Conservation (phyloP, 2,113 vertebrate species). For the Bos indicus region DNA sequence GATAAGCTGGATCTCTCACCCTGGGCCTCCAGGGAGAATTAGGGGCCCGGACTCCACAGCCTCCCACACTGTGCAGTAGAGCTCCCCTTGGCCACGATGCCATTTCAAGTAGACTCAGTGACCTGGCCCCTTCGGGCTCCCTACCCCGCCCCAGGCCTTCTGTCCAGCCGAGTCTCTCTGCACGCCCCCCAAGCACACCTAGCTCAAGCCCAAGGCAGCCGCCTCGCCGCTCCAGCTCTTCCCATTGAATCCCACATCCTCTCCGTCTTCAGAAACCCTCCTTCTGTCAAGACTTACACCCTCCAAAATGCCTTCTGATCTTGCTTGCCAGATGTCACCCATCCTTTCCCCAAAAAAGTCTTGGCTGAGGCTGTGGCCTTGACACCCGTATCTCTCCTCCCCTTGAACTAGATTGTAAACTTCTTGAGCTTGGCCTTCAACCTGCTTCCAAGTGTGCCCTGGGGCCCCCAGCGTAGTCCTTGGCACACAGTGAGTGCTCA, state of each 20-base stretch:
- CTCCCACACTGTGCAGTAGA: background rate
- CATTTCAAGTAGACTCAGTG: slow-evolving; percentile 24
- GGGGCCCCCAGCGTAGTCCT: background rate
- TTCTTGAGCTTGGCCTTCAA: background rate
- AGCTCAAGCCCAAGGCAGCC: background rate
- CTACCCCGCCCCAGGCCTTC: background rate
- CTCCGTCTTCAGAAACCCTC: background rate
- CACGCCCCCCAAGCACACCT: background rate
- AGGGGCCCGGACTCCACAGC: background rate
- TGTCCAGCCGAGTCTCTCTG: background rate
- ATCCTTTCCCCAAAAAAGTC: background rate
- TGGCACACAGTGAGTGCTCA: background rate
- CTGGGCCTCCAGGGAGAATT: slow-evolving; percentile 61
- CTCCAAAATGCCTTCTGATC: background rate
- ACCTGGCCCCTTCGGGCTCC: background rate
- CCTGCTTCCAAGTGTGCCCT: background rate
- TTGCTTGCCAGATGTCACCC: background rate
- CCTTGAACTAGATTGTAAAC: background rate
- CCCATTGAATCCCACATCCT: background rate
- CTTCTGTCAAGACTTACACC: background rate
- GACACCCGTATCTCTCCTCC: background rate
- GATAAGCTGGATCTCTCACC: slow-evolving; percentile 69
- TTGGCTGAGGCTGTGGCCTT: background rate
- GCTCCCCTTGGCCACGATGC: background rate
- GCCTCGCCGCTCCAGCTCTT: background rate